phyloP scores from a whole-genome alignment of 2,113 vertebrate species.

The Ramphastos sulfuratus region DNA sequence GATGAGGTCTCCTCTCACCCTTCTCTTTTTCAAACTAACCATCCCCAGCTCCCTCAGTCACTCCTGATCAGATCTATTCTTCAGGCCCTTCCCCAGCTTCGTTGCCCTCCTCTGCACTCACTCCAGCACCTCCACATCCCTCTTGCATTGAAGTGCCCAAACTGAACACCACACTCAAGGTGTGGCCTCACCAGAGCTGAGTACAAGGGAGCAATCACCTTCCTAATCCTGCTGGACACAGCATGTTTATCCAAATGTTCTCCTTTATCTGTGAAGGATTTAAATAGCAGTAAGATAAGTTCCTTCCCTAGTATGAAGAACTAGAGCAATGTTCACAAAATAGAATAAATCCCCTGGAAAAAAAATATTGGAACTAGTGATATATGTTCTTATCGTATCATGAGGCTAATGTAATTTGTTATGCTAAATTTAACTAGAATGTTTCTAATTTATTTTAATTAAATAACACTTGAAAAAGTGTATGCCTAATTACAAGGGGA shows the following conservation, averaged over 20 bases:
- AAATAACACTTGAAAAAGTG: slow-evolving; percentile 27
- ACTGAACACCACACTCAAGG: too few relatives aligned
- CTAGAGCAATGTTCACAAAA: background rate
- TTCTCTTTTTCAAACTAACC: too few relatives aligned
- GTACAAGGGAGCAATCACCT: too few relatives aligned
- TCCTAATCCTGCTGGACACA: background rate
- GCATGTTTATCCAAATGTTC: background rate
- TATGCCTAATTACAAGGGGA: background rate
- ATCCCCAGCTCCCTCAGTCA: too few relatives aligned
- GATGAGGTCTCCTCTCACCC: too few relatives aligned
- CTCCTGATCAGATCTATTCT: too few relatives aligned
- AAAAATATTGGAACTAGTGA: slow-evolving; percentile 30
- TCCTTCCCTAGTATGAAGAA: slow-evolving; percentile 28
- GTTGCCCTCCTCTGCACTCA: too few relatives aligned
- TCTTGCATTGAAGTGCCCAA: too few relatives aligned
- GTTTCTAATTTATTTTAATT: slow-evolving; percentile 63
- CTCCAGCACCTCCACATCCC: too few relatives aligned
- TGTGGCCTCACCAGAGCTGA: too few relatives aligned
- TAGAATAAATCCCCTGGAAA: background rate
- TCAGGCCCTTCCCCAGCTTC: too few relatives aligned
- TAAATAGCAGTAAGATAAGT: background rate
- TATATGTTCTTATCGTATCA: slow-evolving; percentile 8
- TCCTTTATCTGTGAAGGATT: background rate
- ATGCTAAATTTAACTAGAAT: slow-evolving; percentile 60
- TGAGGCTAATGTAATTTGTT: slow-evolving; percentile 44